A percentile compares a stretch with the other conserved stretches of the same genome.
Conservation (phyloP, 2,797 vertebrate genomes). For the Periparus ater region DNA sequence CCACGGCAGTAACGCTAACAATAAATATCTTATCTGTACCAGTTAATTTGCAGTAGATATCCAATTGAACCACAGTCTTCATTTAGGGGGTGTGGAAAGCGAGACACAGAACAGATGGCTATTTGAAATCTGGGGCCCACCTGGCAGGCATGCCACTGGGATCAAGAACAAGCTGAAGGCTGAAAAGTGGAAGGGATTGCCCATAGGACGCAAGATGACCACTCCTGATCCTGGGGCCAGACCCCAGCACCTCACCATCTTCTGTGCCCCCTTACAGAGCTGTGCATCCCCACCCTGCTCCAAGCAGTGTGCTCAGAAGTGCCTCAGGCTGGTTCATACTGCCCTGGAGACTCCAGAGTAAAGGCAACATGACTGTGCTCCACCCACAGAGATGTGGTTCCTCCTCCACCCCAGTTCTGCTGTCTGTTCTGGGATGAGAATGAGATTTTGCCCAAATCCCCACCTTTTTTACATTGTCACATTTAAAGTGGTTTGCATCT, state of each 20-base stretch:
- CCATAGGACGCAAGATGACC: not conserved
- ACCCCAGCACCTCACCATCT: not conserved
- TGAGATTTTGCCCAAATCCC: not conserved
- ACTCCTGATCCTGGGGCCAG: not conserved
- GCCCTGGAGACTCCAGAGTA: not conserved
- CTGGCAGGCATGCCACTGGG: rapidly evolving
- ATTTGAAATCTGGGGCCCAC: not conserved
- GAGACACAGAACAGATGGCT: not conserved
- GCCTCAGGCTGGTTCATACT: not conserved
- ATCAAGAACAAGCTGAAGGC: not conserved
- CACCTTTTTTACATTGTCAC: not conserved
- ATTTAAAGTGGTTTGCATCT: not conserved
- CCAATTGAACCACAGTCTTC: not conserved
- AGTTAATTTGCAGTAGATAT: not conserved
- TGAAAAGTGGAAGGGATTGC: not conserved
- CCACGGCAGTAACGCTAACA: not conserved
- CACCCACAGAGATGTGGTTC: not conserved
- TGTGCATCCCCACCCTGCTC: not conserved
- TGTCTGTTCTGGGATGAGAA: not conserved
- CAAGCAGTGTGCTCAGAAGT: not conserved
- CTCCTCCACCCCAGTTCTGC: not conserved
- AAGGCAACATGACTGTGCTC: not conserved
- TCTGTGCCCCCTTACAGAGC: not conserved
- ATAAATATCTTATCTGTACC: not conserved
- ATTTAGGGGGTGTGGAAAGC: not conserved